Evolutionary conservation across 2,888 invertebrate genomes (phyloP), one percentile per base, ranked within the genome.

Genomic region (Cheilosia vulpina): DNA sequence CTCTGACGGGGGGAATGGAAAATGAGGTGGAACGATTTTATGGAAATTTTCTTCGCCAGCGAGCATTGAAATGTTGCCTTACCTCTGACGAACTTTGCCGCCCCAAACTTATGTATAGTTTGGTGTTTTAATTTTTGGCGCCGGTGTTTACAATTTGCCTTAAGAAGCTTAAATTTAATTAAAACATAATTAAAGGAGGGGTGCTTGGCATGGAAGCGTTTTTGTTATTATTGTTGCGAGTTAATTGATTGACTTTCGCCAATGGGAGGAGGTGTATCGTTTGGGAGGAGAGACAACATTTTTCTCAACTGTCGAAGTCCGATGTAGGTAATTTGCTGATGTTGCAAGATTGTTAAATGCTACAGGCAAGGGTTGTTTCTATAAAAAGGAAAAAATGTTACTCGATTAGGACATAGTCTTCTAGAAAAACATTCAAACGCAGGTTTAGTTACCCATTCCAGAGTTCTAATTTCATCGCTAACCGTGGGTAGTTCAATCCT

Each of bases 121-220:
- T 34, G 71, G 80, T 85, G 83, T 83, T 85, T 75, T 76, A 81
- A 77, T 77, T 81, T 72, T 81, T 85, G 85, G 76, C 80, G 76
- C 76, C 85, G 85, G 66, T 85, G 81, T 77, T 85, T 85, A 76
- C 81, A 81, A 81, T 85, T 85, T 85, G 71, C 81, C 76, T 38
- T 45, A 68, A 72, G 85, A 47, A 72, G 81, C 68, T 85, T 85
- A 81, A 81, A 81, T 63, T 85, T 85, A 85, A 85, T 85, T 85
- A 85, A 81, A 80, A 66, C 81, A 77, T 66, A 34, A 63, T 81
- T 77, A 57, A 47, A 41, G 19, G 15, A 41, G 19, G 15, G 21
- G 3, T 15, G 24, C 19, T 24, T 52, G 27, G 38, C 15, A 7
- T 38, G 24, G 19, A n/a, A 45, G 45, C 52, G 38, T 47, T 47